These are phyloP conservation scores for Lontra canadensis DNA, from an alignment of 2,113 vertebrate species.

Conservation along the genomic window DNA sequence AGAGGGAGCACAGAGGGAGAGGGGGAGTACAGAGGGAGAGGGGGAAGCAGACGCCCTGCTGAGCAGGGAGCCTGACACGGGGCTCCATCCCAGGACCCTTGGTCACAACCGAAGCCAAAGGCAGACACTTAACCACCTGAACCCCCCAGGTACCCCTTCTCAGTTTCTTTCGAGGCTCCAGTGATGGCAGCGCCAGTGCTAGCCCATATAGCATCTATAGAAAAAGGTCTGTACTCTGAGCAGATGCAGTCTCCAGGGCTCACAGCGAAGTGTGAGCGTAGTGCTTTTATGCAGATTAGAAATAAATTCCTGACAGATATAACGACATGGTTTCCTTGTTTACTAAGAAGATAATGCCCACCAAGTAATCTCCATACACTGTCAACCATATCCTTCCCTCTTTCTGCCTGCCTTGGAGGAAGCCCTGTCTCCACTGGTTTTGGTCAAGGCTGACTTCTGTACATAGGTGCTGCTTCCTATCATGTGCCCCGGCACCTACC, in stretches of 20 bases:
- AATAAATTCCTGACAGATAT: background rate
- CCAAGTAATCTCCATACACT: background rate
- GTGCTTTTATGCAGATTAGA: background rate
- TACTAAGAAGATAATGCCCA: background rate
- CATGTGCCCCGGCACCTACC: background rate
- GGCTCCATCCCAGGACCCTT: no score
- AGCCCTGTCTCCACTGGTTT: background rate
- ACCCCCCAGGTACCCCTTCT: no score
- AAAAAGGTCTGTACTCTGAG: background rate
- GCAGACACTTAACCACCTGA: no score
- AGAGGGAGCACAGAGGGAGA: no score
- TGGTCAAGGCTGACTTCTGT: background rate
- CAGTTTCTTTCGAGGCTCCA: background rate
- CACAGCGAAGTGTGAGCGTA: background rate
- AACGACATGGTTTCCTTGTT: background rate
- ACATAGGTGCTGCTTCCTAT: background rate
- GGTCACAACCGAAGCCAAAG: no score
- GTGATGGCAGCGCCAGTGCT: background rate
- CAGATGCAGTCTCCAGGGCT: background rate
- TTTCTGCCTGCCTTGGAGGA: background rate
- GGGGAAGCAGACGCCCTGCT: no score
- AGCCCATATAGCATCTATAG: background rate
- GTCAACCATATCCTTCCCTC: background rate
- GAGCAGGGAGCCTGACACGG: no score
- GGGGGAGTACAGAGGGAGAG: no score